phyloP scores from a whole-genome alignment of 2,113 vertebrate genomes.

The Marmota flaviventris region DNA sequence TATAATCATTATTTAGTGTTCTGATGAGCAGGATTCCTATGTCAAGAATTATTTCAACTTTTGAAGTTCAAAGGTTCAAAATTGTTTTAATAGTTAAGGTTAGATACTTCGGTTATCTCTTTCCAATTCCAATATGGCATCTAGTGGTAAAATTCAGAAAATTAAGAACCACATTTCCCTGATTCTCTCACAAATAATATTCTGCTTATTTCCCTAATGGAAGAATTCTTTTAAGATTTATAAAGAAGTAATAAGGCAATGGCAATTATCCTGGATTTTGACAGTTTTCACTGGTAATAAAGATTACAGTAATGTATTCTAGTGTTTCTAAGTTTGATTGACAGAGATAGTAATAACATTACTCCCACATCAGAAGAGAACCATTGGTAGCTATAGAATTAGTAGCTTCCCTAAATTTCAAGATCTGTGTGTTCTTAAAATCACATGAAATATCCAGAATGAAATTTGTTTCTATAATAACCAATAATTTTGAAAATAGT shows the following conservation, averaged over 20 bases:
- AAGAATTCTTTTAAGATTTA: conserved; percentile 1
- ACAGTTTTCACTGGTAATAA: background rate
- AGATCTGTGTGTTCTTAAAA: background rate
- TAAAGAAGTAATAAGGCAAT: background rate
- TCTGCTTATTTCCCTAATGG: background rate
- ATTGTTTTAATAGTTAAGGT: background rate
- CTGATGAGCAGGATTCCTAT: background rate
- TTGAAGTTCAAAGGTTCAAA: background rate
- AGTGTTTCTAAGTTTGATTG: background rate
- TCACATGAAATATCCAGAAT: background rate
- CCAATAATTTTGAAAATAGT: background rate
- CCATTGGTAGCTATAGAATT: background rate
- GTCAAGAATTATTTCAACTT: background rate
- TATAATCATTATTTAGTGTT: background rate
- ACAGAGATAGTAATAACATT: background rate
- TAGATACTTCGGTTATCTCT: background rate
- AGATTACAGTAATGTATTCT: background rate
- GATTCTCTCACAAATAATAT: background rate
- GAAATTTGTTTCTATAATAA: background rate
- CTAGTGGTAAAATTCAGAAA: background rate
- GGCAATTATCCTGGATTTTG: background rate
- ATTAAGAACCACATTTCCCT: background rate
- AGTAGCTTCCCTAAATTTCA: background rate
- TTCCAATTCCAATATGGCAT: background rate
- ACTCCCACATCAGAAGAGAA: background rate